phyloP scores from a whole-genome alignment of 2,888 invertebrate genomes.

The Chironomus tentans region DNA sequence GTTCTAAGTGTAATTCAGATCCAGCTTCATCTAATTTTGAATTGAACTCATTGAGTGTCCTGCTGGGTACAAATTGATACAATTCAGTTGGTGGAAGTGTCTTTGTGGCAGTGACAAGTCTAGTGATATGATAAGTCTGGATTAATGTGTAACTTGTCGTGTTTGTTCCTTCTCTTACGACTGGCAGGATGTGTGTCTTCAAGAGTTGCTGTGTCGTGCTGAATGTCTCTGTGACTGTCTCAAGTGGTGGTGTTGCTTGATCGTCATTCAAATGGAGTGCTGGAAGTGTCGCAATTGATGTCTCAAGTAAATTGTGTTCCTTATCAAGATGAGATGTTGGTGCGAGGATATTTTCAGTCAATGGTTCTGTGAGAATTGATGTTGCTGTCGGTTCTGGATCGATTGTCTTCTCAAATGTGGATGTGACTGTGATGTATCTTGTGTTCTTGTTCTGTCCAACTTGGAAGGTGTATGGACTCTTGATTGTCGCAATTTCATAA shows the following conservation, averaged over 20 bases:
- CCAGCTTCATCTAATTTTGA: constrained; percentile 82
- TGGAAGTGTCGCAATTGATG: constrained; percentile 74
- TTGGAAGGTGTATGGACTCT: constrained; percentile 84
- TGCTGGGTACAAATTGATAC: constrained; percentile 77
- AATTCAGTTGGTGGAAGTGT: constrained; percentile 80
- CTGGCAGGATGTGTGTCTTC: constrained; percentile 81
- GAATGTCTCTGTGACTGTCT: constrained; percentile 83
- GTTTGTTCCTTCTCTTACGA: constrained; percentile 62
- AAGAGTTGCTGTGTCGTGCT: constrained; percentile 81
- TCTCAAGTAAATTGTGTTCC: constrained; percentile 57
- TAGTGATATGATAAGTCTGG: constrained; percentile 79
- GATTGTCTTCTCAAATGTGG: constrained; percentile 72
- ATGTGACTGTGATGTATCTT: constrained; percentile 78
- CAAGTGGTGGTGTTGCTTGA: constrained; percentile 75
- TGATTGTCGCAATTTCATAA: constrained; percentile 83
- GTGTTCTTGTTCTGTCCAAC: constrained; percentile 41
- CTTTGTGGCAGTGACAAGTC: constrained; percentile 82
- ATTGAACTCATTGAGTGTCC: constrained; percentile 80
- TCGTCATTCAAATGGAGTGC: constrained; percentile 66
- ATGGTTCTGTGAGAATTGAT: constrained; percentile 60
- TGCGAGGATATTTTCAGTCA: constrained; percentile 80
- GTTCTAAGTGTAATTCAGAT: constrained; percentile 73
- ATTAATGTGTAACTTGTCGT: constrained; percentile 72
- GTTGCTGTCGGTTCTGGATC: constrained; percentile 48
- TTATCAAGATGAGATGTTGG: constrained; percentile 66